These are phyloP conservation scores for Dermochelys coriacea DNA, from an alignment of 2,797 vertebrate genomes.

Conservation along the genomic window DNA sequence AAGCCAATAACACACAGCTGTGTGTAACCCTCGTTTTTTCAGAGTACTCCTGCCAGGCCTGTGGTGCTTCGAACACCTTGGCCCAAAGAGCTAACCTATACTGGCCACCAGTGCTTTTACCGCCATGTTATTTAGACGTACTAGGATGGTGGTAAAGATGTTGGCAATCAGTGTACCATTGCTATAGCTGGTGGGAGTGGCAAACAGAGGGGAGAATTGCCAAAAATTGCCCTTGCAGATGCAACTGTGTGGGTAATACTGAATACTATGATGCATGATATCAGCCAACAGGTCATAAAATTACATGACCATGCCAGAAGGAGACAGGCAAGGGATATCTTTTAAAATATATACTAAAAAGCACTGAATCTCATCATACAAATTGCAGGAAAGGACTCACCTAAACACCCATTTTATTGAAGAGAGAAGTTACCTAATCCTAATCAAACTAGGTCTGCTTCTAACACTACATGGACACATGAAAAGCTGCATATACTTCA, in stretches of 20 bases:
- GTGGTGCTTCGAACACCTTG: no score
- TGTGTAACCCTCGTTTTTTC: no score
- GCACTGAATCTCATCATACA: neutral
- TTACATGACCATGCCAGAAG: neutral
- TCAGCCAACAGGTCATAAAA: neutral
- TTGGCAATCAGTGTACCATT: constrained; percentile 1
- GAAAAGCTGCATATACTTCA: neutral
- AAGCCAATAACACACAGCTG: no score
- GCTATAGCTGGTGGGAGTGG: neutral
- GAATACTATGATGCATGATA: neutral
- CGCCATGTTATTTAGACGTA: constrained; percentile 6
- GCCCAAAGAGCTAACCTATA: no score
- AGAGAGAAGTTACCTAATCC: neutral
- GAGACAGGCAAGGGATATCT: neutral
- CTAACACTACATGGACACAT: neutral
- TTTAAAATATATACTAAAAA: neutral
- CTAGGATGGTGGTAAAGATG: neutral
- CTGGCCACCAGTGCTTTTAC: neutral
- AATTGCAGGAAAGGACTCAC: neutral
- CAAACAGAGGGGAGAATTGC: neutral
- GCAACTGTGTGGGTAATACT: neutral
- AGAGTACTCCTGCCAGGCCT: no score
- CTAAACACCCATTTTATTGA: neutral
- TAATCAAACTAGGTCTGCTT: neutral
- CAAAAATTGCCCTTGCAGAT: neutral